Evolutionary conservation across 2,797 vertebrate genomes (phyloP), one percentile per base, ranked within the genome.

Genomic region (Lerista edwardsae): DNA sequence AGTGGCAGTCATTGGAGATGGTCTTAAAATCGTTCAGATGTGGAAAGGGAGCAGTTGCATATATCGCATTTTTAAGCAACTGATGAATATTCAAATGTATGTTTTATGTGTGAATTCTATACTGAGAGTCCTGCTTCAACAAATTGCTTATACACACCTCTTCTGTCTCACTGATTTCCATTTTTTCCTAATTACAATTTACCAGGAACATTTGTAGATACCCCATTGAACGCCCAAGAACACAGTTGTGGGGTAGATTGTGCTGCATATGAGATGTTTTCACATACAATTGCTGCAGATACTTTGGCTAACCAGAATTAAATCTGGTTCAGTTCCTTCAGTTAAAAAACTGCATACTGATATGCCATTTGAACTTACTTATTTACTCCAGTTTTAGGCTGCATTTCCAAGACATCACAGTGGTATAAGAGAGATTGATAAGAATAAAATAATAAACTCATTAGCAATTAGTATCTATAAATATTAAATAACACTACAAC

Each of bases 21-120:
- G 86, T 84, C 89, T 69, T 86, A 87, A 91, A 86, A 93, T 87
- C 89, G 87, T 62, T 89, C 84, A 90, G 76, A 84, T 86, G 80
- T 87, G 86, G 86, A 87, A 75, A 89, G 87, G 85, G 71, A 86
- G 73, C 74, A 47, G 67, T 87, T 84, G 55, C 55, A 73, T 90
- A 89, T 91, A 89, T 84, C n/a, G n/a, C n/a, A n/a, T 83, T 80
- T 21, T 0, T 27, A 77, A 12, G 79, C 65, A 71, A 89, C 81
- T 61, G 67, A 84, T 86, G 85, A 73, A 0, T 29, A 14, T n/a
- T 90, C 29, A 78, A 78, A 21, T 23, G 23, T 23, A 21, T 75
- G 27, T 8, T 55, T 51, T 44, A 23, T 59, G 51, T 51, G 2
- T 71, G 36, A 25, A 27, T 62, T 31, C 29, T 21, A n/a, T 31